A percentile compares a stretch with the other conserved stretches of the same genome.
Evolutionary conservation across 2,797 vertebrate species (phyloP).

Genomic region (Lithobates sylvaticus): DNA sequence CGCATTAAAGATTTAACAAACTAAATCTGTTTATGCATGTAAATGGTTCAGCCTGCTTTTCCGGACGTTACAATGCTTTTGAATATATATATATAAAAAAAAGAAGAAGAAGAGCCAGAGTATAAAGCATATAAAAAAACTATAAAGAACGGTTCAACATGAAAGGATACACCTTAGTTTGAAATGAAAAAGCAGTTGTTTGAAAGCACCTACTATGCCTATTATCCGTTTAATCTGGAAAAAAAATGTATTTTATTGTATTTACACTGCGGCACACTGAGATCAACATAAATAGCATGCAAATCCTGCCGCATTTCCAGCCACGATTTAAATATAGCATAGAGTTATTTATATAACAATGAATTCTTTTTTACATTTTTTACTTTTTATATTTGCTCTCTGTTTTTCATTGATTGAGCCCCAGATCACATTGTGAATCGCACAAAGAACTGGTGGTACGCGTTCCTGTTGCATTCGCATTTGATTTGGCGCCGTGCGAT

Average conservation of each 20-base stretch:
- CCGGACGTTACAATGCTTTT: constrained; percentile 40
- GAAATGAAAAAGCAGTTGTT: constrained; percentile 4
- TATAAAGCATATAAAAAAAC: background rate
- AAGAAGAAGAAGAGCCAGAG: background rate
- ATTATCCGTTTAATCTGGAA: constrained; percentile 11
- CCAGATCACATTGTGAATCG: no score
- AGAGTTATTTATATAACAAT: background rate
- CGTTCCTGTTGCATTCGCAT: no score
- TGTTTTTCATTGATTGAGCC: no score
- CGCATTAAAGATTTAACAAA: constrained; percentile 61
- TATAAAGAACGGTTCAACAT: constrained; percentile 12
- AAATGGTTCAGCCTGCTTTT: constrained; percentile 58
- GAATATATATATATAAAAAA: background rate
- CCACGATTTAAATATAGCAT: constrained; percentile 4
- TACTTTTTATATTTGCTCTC: no score
- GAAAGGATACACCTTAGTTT: constrained; percentile 3
- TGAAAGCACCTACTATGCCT: constrained; percentile 18
- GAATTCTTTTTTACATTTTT: background rate
- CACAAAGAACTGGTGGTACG: no score
- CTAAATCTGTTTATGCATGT: constrained; percentile 63
- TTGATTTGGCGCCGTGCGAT: no score
- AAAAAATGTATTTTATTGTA: constrained; percentile 21
- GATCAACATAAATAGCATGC: background rate
- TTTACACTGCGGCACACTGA: background rate
- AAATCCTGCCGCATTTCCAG: background rate